phyloP scores from a whole-genome alignment of 2,113 vertebrate genomes.

The Dasypus novemcinctus region DNA sequence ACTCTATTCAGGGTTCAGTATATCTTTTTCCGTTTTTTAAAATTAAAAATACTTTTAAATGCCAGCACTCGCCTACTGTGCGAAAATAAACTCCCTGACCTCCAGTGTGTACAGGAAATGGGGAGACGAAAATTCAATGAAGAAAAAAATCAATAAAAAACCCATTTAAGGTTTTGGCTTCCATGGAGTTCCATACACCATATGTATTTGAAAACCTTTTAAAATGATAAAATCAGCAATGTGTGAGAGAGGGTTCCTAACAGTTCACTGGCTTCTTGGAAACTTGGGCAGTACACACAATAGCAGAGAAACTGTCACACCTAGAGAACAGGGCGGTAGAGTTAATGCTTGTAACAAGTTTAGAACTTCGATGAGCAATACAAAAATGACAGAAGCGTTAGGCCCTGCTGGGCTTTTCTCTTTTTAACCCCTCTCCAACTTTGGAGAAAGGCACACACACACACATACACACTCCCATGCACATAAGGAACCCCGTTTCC shows the following conservation, averaged over 20 bases:
- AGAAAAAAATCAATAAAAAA: background rate
- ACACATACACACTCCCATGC: no score
- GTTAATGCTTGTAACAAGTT: background rate
- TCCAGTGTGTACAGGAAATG: background rate
- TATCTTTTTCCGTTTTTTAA: slow-evolving; percentile 15
- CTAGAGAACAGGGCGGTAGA: background rate
- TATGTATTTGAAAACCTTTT: slow-evolving; percentile 2
- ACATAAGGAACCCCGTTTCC: background rate
- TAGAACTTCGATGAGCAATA: background rate
- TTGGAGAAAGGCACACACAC: background rate
- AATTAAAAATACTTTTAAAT: slow-evolving; percentile 36
- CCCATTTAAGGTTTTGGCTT: background rate
- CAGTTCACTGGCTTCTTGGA: background rate
- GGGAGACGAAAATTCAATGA: slow-evolving; percentile 20
- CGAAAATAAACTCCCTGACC: background rate
- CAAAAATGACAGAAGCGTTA: background rate
- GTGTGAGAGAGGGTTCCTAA: background rate
- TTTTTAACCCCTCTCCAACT: background rate
- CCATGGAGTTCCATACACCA: background rate
- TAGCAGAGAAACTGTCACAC: background rate
- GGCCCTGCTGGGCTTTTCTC: background rate
- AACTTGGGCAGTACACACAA: background rate
- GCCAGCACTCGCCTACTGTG: background rate
- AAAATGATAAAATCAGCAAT: slow-evolving; percentile 10
- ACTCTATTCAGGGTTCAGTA: background rate